Conservation (phyloP, 2,888 invertebrate species). For the Apodemia mormo region DNA sequence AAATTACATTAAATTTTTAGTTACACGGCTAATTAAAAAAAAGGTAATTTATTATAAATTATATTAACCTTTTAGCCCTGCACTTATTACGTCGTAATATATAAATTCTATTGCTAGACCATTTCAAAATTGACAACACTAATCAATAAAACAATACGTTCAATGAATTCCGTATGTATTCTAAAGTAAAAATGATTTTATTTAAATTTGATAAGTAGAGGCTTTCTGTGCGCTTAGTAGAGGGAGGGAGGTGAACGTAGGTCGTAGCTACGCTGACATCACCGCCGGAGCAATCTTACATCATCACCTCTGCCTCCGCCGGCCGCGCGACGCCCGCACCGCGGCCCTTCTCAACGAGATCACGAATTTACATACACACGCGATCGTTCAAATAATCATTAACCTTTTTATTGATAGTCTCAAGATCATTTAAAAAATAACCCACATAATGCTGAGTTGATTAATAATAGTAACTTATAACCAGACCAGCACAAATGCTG, state of each 20-base stretch:
- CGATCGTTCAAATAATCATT: slow-evolving; percentile 27
- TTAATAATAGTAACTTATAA: not conserved
- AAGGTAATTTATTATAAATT: too few species aligned
- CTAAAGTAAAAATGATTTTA: slow-evolving; percentile 14
- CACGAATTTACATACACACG: slow-evolving; percentile 33
- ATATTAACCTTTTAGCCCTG: too few species aligned
- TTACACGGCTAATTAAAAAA: too few species aligned
- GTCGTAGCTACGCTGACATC: slow-evolving; percentile 77
- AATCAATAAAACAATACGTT: too few species aligned
- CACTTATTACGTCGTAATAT: too few species aligned
- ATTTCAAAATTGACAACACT: too few species aligned
- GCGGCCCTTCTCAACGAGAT: slow-evolving; percentile 40
- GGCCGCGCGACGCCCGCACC: slow-evolving; percentile 27
- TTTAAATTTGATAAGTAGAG: slow-evolving; percentile 57
- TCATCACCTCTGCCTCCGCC: slow-evolving; percentile 63
- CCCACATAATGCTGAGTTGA: not conserved
- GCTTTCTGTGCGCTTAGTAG: slow-evolving; percentile 50
- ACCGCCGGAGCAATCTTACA: slow-evolving; percentile 76
- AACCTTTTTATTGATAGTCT: slow-evolving; percentile 14
- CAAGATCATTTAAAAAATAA: slow-evolving; percentile 1
- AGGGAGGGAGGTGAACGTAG: slow-evolving; percentile 45
- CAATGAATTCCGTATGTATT: not conserved
- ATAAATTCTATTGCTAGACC: too few species aligned
- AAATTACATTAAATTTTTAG: too few species aligned
- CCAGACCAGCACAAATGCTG: too few species aligned